phyloP scores from a whole-genome alignment of 2,888 invertebrate genomes.

The Leptopterna dolabrata region DNA sequence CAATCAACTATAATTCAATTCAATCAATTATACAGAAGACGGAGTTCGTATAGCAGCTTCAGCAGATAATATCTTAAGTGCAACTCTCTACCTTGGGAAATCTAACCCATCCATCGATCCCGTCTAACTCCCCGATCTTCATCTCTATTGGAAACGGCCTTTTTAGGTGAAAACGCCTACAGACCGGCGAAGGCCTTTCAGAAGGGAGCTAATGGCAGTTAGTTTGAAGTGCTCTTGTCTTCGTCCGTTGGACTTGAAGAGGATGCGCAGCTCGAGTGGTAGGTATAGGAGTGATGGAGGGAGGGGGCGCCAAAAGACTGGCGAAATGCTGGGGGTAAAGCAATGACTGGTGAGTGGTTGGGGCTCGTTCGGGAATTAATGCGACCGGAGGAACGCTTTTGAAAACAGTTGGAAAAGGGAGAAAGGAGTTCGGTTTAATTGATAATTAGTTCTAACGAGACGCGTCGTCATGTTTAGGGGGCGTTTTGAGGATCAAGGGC shows the following conservation, averaged over 20 bases:
- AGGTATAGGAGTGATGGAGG: no score
- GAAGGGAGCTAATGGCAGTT: slow-evolving; percentile 44
- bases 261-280: not conserved
- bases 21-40: not conserved
- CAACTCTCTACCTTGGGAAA: not conserved
- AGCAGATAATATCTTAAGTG: not conserved
- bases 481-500: slow-evolving; percentile 2
- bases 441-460: slow-evolving; percentile 42
- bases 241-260: slow-evolving; percentile 22
- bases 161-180: not conserved
- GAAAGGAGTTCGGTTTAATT: slow-evolving; percentile 42
- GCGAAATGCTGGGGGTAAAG: not conserved
- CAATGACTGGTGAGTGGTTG: not conserved
- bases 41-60: not conserved
- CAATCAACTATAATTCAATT: not conserved
- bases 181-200: not conserved
- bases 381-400: not conserved
- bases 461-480: slow-evolving; percentile 25
- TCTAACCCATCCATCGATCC: not conserved
- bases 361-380: not conserved
- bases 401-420: not conserved
- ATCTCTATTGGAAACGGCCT: not conserved
- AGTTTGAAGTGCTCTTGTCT: slow-evolving; percentile 47
- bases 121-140: not conserved
- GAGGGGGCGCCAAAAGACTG: not conserved